Conservation (phyloP, 2,797 vertebrate species). For the Tangara arthus region DNA sequence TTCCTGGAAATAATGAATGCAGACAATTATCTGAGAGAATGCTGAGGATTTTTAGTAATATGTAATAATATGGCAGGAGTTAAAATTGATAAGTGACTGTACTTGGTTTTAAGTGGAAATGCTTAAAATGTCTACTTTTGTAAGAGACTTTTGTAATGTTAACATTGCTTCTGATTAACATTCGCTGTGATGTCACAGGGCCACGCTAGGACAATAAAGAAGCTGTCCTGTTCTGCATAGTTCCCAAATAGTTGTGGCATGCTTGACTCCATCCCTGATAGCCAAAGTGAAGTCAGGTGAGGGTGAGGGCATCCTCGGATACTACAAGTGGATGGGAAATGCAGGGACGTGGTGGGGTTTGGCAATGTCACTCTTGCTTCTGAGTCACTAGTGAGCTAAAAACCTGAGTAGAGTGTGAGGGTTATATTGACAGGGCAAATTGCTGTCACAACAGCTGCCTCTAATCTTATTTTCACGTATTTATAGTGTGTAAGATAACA, state of each 20-base stretch:
- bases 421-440: neutral
- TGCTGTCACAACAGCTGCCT: slow-evolving; percentile 41
- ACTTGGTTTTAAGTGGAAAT: neutral
- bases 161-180: neutral
- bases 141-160: neutral
- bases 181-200: fast-evolving
- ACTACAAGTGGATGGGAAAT: neutral
- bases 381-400: neutral
- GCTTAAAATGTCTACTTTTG: neutral
- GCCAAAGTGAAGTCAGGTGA: neutral
- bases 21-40: neutral
- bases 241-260: neutral
- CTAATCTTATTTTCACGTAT: slow-evolving; percentile 61
- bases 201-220: neutral
- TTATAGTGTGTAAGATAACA: slow-evolving; percentile 54
- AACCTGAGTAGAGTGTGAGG: neutral
- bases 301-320: neutral
- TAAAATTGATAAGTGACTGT: neutral
- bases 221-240: neutral
- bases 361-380: neutral
- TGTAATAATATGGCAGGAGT: neutral
- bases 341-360: neutral
- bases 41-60: neutral
- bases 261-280: neutral
- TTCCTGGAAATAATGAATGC: neutral